These are phyloP conservation scores for Oreochromis aureus DNA, from an alignment of 2,113 vertebrate species.

Conservation along the genomic window DNA sequence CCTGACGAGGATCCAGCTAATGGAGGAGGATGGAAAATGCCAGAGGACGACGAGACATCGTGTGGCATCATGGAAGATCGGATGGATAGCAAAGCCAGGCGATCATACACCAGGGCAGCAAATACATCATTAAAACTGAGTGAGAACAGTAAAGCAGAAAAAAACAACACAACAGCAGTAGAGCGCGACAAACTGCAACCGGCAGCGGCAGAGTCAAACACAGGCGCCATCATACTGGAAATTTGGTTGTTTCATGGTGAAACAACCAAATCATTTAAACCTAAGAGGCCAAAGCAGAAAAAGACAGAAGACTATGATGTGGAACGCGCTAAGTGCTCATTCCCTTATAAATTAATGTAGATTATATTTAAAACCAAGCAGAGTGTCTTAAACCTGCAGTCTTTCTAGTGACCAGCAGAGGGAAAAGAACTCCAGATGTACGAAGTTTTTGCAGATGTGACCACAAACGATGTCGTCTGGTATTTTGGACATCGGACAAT, in stretches of 20 bases:
- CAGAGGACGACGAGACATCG: too few species aligned
- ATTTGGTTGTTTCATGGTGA: neutral
- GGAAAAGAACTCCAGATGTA: neutral
- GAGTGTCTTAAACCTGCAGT: neutral
- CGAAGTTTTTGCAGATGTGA: neutral
- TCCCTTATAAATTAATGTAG: neutral
- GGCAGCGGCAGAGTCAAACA: too few species aligned
- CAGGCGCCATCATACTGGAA: too few species aligned
- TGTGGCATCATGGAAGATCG: too few species aligned
- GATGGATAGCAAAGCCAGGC: too few species aligned
- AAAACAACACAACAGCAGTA: too few species aligned
- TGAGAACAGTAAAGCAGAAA: too few species aligned
- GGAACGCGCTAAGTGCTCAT: neutral
- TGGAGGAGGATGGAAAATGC: too few species aligned
- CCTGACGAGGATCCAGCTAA: too few species aligned
- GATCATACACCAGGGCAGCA: too few species aligned
- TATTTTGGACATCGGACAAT: neutral
- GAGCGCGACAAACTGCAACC: too few species aligned
- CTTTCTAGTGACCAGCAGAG: neutral
- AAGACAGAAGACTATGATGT: neutral
- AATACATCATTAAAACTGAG: too few species aligned
- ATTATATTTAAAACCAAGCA: neutral
- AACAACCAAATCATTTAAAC: neutral
- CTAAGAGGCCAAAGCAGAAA: accelerated
- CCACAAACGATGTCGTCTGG: neutral